Conservation (phyloP, 2,797 vertebrate species). For the Sitta carolinensis region DNA sequence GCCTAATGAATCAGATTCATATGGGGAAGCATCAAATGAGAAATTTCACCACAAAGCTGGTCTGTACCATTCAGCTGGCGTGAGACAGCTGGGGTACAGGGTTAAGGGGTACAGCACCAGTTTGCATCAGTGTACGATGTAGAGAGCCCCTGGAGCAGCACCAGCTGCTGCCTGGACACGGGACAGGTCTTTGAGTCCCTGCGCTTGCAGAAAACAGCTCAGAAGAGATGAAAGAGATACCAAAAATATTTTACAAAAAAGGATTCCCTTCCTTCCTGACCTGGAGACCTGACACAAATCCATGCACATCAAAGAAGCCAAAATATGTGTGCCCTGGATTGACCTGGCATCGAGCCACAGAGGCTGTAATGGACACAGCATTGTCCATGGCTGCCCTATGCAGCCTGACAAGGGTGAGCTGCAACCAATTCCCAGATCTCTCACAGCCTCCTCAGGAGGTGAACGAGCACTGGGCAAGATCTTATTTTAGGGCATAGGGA, state of each 20-base stretch:
- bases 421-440: neutral
- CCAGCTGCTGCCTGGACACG: neutral
- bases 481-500: neutral
- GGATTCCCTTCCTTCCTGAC: neutral
- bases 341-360: neutral
- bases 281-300: neutral
- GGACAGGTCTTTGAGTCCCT: neutral
- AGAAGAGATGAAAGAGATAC: neutral
- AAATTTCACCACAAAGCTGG: neutral
- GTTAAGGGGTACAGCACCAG: neutral
- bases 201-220: neutral
- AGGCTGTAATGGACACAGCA: rapidly evolving
- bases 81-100: neutral
- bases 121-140: neutral
- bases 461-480: neutral
- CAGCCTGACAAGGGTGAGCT: neutral
- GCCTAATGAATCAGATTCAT: neutral
- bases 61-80: neutral
- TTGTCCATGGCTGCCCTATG: rapidly evolving
- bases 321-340: neutral
- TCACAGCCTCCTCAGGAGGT: neutral
- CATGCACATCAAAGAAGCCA: neutral
- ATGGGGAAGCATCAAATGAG: rapidly evolving
- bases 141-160: neutral
- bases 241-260: neutral